phyloP scores from a whole-genome alignment of 1,140 invertebrate species.

The Mactra quadrangularis region DNA sequence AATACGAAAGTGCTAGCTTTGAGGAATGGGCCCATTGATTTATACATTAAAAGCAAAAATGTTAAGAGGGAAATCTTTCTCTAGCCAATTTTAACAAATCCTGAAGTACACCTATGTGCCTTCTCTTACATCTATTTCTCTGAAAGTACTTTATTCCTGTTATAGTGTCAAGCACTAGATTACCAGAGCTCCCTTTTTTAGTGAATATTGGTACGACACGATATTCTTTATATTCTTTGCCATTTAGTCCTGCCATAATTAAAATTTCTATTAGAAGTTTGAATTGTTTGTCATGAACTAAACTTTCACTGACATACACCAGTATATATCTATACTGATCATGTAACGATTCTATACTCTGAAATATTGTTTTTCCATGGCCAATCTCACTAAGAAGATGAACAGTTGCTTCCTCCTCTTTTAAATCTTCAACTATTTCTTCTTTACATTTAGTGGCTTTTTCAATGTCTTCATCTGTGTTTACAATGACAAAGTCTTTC shows the following conservation, averaged over 20 bases:
- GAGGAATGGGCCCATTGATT: no score
- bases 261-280: neutral
- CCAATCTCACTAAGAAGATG: neutral
- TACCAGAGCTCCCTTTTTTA: no score
- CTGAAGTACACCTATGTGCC: no score
- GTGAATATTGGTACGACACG: conserved; percentile 15
- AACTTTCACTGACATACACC: neutral
- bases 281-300: neutral
- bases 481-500: conserved; percentile 1
- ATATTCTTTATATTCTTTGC: neutral
- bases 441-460: neutral
- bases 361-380: neutral
- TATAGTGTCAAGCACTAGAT: no score
- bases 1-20: no score
- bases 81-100: no score
- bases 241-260: neutral
- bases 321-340: conserved; percentile 8
- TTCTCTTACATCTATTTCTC: no score
- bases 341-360: neutral
- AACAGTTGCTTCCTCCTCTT: neutral
- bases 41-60: no score
- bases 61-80: no score
- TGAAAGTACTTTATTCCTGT: no score
- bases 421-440: neutral
- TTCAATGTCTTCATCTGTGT: neutral